Evolutionary conservation across 2,113 vertebrate species (phyloP).

Genomic region (Callorhinus ursinus): DNA sequence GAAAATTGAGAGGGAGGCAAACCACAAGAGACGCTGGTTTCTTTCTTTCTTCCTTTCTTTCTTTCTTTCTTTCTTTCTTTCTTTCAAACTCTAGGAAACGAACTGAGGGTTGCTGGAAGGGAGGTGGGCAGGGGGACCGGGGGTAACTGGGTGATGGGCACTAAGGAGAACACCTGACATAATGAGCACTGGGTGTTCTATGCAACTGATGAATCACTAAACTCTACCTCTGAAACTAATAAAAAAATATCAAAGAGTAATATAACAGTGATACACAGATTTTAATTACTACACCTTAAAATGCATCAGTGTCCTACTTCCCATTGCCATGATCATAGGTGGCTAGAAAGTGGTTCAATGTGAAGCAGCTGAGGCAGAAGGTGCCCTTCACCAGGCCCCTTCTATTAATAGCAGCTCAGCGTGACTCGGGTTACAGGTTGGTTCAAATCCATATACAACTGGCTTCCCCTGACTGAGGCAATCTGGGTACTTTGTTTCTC

Average conservation of each 20-base stretch:
- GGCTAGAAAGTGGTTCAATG: background rate
- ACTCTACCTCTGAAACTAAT: background rate
- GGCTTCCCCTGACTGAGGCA: background rate
- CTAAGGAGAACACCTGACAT: background rate
- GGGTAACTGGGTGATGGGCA: background rate
- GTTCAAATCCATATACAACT: background rate
- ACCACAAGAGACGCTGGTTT: background rate
- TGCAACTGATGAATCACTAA: background rate
- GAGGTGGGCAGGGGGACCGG: background rate
- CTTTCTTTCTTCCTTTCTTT: no score
- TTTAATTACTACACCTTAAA: background rate
- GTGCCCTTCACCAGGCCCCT: conserved; percentile 35
- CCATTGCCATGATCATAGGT: background rate
- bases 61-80: no score
- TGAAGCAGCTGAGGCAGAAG: background rate
- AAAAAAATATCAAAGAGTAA: background rate
- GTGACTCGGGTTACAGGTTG: conserved; percentile 28
- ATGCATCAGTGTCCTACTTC: background rate
- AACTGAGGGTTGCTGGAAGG: background rate
- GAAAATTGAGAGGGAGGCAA: background rate
- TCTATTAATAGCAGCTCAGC: conserved; percentile 16
- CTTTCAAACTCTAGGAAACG: background rate
- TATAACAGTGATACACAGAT: background rate
- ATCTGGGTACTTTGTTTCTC: background rate
- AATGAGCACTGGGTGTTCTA: background rate